A percentile compares a stretch with the other conserved stretches of the same genome.
Conservation (phyloP, 35 echinoderm and acorn worm species). For the Diadema setosum region DNA sequence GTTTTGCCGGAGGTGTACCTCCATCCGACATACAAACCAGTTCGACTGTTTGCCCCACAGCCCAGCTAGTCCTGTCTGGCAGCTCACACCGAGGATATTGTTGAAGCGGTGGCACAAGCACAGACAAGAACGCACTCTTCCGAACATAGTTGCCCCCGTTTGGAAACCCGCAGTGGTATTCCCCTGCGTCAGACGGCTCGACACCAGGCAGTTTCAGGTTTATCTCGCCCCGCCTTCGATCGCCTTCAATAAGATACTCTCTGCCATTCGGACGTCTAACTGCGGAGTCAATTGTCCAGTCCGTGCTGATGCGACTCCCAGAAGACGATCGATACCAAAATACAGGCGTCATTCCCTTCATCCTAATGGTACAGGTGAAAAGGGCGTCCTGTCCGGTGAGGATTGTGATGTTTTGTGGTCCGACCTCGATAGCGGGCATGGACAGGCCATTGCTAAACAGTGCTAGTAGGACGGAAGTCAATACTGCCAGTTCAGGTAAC, state of each 20-base stretch:
- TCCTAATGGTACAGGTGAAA: background rate
- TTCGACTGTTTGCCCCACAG: background rate
- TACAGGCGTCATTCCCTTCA: background rate
- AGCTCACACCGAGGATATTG: background rate
- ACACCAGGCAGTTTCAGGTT: background rate
- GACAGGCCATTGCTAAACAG: no score
- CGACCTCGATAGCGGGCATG: background rate
- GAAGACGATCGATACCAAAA: background rate
- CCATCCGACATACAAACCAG: background rate
- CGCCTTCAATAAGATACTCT: background rate
- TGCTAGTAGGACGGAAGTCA: no score
- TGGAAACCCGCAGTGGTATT: background rate
- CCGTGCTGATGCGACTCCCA: background rate
- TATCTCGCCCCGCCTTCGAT: background rate
- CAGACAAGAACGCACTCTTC: background rate
- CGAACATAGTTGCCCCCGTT: background rate
- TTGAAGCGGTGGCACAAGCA: background rate
- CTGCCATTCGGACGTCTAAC: background rate
- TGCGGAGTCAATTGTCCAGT: background rate
- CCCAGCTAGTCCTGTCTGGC: background rate
- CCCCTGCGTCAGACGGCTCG: background rate
- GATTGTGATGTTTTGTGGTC: background rate
- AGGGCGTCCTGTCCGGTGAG: background rate
- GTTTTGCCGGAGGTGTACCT: background rate
- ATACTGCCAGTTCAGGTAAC: no score